Conservation (phyloP, 2,797 vertebrate species). For the Zalophus californianus region DNA sequence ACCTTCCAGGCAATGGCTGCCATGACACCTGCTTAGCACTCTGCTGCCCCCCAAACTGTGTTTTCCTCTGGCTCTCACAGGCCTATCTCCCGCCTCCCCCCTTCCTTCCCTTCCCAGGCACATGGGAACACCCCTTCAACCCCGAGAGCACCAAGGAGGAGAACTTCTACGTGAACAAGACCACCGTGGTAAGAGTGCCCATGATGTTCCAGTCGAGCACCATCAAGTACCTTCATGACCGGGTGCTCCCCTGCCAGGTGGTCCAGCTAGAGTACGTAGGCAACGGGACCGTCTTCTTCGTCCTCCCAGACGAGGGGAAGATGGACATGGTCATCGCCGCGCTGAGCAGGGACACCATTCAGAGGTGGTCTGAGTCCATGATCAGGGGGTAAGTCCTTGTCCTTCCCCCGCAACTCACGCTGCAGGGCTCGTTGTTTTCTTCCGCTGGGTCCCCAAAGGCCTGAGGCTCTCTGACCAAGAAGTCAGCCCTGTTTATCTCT, state of each 20-base stretch:
- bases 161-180: constrained; percentile 89
- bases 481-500: neutral
- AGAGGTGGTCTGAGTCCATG: constrained; percentile 36
- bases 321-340: constrained; percentile 86
- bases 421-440: neutral
- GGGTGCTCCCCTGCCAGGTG: constrained; percentile 84
- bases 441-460: neutral
- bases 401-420: neutral
- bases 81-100: neutral
- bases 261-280: constrained; percentile 88
- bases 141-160: constrained; percentile 30
- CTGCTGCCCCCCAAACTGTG: neutral
- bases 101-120: constrained; percentile 50
- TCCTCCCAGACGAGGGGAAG: constrained; percentile 90
- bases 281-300: constrained; percentile 84
- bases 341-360: constrained; percentile 79
- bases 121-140: constrained; percentile 69
- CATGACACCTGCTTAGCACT: fast-evolving
- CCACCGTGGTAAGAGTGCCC: constrained; percentile 89
- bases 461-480: neutral
- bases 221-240: constrained; percentile 85
- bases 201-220: constrained; percentile 90
- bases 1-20: neutral
- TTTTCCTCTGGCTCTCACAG: neutral
- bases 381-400: constrained; percentile 39